These are phyloP conservation scores for Lasius platythorax DNA, from an alignment of 2,888 invertebrate species.

Conservation along the genomic window DNA sequence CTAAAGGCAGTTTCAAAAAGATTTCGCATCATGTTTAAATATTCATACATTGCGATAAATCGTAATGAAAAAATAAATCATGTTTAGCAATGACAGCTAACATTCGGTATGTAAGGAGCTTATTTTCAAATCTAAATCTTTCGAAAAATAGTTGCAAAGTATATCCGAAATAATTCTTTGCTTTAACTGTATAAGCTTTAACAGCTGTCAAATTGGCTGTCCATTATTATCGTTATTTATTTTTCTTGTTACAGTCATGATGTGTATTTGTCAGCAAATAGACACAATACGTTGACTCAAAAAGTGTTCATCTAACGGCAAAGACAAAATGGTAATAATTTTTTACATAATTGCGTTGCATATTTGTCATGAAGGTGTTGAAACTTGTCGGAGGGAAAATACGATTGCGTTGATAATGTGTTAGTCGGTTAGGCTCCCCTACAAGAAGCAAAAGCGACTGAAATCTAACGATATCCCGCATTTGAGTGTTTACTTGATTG, in stretches of 20 bases:
- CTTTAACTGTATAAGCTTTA: background rate
- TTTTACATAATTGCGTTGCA: background rate
- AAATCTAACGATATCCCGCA: background rate
- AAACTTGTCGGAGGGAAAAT: background rate
- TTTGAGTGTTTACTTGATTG: constrained; percentile 44
- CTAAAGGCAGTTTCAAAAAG: background rate
- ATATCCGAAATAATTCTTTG: background rate
- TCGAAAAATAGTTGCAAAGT: background rate
- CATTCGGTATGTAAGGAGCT: background rate
- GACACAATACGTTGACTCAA: background rate
- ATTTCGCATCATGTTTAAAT: background rate
- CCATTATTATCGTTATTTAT: background rate
- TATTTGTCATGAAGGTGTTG: background rate
- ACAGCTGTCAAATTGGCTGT: background rate
- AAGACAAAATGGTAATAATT: background rate
- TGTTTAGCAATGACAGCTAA: background rate
- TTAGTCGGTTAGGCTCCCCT: background rate
- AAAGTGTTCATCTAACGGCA: background rate
- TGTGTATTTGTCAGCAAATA: background rate
- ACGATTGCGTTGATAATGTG: background rate
- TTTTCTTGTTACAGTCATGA: background rate
- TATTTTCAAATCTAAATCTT: background rate
- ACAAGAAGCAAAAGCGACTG: background rate
- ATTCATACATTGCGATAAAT: background rate
- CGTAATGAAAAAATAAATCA: background rate